Evolutionary conservation across 2,797 vertebrate species (phyloP).

Genomic region (Ceryle rudis): DNA sequence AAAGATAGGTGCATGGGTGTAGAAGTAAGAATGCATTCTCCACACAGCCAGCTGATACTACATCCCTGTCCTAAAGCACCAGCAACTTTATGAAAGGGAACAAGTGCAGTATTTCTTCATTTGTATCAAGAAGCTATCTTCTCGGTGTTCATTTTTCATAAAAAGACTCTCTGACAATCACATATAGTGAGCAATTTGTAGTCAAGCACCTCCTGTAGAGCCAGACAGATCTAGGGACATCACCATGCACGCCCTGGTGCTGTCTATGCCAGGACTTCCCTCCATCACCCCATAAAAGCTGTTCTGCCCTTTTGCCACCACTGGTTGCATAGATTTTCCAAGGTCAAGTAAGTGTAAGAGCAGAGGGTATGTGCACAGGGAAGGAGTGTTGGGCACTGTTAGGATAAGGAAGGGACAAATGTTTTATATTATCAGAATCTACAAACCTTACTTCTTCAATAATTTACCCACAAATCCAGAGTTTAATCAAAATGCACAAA

Average conservation of each 20-base stretch:
- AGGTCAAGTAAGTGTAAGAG: neutral
- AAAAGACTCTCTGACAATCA: neutral
- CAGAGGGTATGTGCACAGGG: neutral
- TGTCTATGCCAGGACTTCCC: neutral
- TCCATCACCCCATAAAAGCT: neutral
- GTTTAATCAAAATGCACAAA: neutral
- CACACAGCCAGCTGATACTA: neutral
- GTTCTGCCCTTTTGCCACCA: neutral
- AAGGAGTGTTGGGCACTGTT: neutral
- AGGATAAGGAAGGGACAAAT: neutral
- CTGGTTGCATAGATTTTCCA: neutral
- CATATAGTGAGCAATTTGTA: neutral
- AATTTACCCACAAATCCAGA: neutral
- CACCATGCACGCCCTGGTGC: fast-evolving
- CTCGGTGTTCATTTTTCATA: neutral
- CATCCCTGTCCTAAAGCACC: neutral
- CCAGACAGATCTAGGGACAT: neutral
- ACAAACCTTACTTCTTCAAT: neutral
- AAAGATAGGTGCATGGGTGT: fast-evolving
- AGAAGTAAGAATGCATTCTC: neutral
- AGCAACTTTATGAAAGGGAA: neutral
- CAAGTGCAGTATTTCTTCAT: neutral
- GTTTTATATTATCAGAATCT: neutral
- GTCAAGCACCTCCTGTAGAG: neutral
- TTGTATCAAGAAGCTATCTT: neutral